Percentiles rank a stretch among this genome's conserved stretches.
These are phyloP conservation scores for Macrostomum cliftonense DNA, from an alignment of 2,888 invertebrate genomes.

Conservation along the genomic window DNA sequence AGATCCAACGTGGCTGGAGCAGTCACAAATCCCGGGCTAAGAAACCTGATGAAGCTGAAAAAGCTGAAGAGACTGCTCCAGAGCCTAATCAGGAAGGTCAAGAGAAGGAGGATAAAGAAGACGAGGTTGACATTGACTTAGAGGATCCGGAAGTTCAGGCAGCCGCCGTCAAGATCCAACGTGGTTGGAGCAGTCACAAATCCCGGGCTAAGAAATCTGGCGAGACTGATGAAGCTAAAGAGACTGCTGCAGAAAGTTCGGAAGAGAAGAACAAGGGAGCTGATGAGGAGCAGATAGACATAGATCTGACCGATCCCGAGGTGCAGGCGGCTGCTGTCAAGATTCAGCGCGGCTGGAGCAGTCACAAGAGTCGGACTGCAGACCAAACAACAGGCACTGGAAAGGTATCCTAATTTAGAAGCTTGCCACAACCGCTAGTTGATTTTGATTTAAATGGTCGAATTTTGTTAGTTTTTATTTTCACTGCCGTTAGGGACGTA, in stretches of 20 bases:
- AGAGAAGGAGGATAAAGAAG: conserved; percentile 5
- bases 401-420: too few species aligned
- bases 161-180: conserved; percentile 31
- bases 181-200: conserved; percentile 25
- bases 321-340: conserved; percentile 10
- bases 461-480: too few species aligned
- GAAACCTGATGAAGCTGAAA: too few species aligned
- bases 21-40: conserved; percentile 16
- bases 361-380: neutral
- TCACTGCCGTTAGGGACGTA: too few species aligned
- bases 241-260: neutral
- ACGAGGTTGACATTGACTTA: conserved; percentile 27
- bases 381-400: too few species aligned
- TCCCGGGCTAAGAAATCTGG: conserved; percentile 14
- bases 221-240: too few species aligned
- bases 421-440: too few species aligned
- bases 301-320: conserved; percentile 11
- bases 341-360: conserved; percentile 7
- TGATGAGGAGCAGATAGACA: conserved; percentile 11
- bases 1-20: conserved; percentile 14
- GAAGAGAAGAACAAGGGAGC: neutral
- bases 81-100: neutral
- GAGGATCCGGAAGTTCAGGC: conserved; percentile 25
- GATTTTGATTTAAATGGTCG: too few species aligned
- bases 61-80: too few species aligned